Base-by-base conservation (phyloP, 2,797 vertebrate species). In the Rhabdomys pumilio region DNA sequence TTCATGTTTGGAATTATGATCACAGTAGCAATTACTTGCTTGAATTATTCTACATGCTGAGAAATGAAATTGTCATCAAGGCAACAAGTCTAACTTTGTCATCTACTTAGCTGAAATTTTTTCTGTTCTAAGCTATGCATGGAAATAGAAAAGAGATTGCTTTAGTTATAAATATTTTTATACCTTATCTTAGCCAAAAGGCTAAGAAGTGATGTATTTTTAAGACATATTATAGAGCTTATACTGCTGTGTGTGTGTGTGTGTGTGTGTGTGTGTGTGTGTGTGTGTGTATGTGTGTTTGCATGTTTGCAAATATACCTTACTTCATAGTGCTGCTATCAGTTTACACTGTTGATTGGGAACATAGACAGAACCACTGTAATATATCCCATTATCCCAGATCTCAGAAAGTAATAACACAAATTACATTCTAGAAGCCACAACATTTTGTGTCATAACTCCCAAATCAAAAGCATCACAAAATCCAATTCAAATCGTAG, bases 61-160 rank as follows among this genome's bases (percentile, higher is more conserved):
- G 89, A 87, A 96, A 95, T 96, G 29, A 95, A 96, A 94, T 34
- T 91, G 55, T 91, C 76, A 95, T 89, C 80, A 96, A 96, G 59
- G 72, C 55, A 96, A 92, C 69, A 94, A 95, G 95, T 97, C 90
- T 80, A 95, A 93, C 17, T 91, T 96, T 95, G 53, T 24, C 75
- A 87, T 80, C 53, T 88, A 87, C 72, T 93, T 91, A 91, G 69
- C 3, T 93, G 31, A 87, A 93, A 41, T 67, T 24, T 93, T 88
- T 31, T 94, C 24, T 81, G 63, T 94, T 94, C 50, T 34, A 67
- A 96, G 80, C 7, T 96, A 94, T 82, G 79, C 57, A 38, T 94
- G n/a, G 89, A 92, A 94, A 87, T 94, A 94, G 69, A 89, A 57
- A 94, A 89, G 67, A 86, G 11, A 95, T 91, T 91, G 91, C 53